phyloP scores from a whole-genome alignment of 1,140 invertebrate species.

The Acromyrmex heyeri region DNA sequence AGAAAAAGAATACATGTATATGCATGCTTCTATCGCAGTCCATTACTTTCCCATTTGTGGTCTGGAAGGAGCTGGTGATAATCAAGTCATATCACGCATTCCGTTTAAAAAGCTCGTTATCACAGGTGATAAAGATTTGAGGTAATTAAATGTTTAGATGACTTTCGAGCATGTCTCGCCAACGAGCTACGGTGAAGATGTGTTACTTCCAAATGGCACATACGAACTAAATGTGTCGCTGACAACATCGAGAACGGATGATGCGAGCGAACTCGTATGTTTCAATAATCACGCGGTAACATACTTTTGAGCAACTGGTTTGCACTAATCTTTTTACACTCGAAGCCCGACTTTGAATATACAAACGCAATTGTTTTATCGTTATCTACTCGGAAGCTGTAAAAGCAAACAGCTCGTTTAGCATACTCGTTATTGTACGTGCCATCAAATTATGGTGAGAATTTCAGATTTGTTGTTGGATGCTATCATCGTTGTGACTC shows the following conservation, averaged over 20 bases:
- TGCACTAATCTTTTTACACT: background rate
- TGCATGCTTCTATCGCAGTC: background rate
- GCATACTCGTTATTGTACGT: background rate
- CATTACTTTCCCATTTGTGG: background rate
- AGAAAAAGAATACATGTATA: background rate
- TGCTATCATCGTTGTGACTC: background rate
- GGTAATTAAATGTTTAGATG: background rate
- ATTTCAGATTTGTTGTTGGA: background rate
- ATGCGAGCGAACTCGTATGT: background rate
- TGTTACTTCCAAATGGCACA: background rate
- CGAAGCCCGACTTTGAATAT: background rate
- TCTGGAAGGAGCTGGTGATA: background rate
- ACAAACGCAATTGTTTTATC: background rate
- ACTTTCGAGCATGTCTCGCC: background rate
- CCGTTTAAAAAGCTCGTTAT: conserved; percentile 33
- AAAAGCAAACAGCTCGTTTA: background rate
- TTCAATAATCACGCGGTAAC: background rate
- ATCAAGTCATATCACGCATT: conserved; percentile 41
- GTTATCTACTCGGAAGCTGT: background rate
- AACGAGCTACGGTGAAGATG: background rate
- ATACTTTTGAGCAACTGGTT: background rate
- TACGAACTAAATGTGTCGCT: background rate
- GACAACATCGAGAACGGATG: background rate
- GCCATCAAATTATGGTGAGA: background rate
- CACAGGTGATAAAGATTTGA: conserved; percentile 31